Evolutionary conservation across 1,140 invertebrate species (phyloP), one percentile per base, ranked within the genome.

Genomic region (Aphelinus certus): DNA sequence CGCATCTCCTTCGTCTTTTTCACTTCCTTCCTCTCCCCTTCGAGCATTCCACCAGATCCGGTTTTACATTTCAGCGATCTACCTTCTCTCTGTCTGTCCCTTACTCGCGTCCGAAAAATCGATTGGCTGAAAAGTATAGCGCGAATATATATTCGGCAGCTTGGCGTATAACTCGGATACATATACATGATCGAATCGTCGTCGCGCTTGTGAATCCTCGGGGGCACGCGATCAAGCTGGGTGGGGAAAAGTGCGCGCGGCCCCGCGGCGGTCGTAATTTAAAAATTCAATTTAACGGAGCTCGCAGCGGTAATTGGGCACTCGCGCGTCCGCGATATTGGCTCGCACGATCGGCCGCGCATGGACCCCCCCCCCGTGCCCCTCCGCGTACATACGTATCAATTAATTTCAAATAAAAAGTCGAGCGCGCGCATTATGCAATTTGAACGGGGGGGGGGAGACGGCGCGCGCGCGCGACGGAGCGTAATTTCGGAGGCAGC

Each of bases 321-420:
- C 65, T 42, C 2, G 45, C 26, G 5, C 62, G 51, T 57, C 65
- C 53, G 43, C 43, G 60, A 71, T 71, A 53, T 26, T 70, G 7
- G 57, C 56, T 70, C 61, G 61, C 67, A 51, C 47, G 67, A 70
- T 70, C 60, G 26, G 26, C 26, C 26, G 26, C 26, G 26, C 26
- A 26, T 26, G 26, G 26, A 26, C 26, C 26, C 26, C 26, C 26
- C 26, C 26, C 26, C 26, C 26, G n/a, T 26, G 26, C 5, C 67
- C 57, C 67, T 61, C 67, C 48, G 5, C 69, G 69, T 9, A 55
- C 26, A 26, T 26, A 26, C 65, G 57, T 72, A 72, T 72, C 71
- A 65, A 72, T 72, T 72, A 72, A 72, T 72, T 65, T 65, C 71
- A 45, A 72, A 72, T 65, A 65, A 64, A 72, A 64, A 7, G 62